Base-by-base conservation (phyloP, 2,113 vertebrate genomes). In the Baryphthengus martii region DNA sequence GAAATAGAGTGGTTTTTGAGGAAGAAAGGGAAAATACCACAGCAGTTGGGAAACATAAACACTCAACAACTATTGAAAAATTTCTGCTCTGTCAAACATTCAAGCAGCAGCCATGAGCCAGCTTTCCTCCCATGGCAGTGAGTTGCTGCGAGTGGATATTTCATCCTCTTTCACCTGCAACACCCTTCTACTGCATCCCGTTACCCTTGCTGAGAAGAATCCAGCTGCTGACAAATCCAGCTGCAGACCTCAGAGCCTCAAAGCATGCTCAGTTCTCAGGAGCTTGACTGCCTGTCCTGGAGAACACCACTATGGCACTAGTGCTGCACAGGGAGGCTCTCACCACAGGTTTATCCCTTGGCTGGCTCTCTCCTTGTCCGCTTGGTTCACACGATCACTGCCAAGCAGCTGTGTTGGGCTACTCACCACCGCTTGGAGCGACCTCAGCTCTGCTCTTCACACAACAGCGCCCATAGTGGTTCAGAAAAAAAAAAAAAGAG, bases 381-480 rank as follows among this genome's bases (percentile, higher is more conserved):
- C 35, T 72, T 5, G 2, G 16, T 7, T 10, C 59, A 6, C 12
- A 11, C 0, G 1, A 3, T 70, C 33, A 5, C n/a, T 39, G 53
- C 49, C 0, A 0, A 81, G 63, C 39, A 33, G 53, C 74, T 59
- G 21, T 17, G 31, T 59, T 0, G 0, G 59, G n/a, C 70, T 37
- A 0, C n/a, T 58, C 28, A n/a, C 10, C 8, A 2, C 5, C 29
- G 10, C 26, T 26, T 17, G 19, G 29, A 63, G 63, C 1, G 1
- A 75, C 11, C 26, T 77, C 78, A 68, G 86, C 59, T 73, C 65
- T 3, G 8, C 11, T 56, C 35, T 71, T 75, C 45, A 26, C n/a
- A 13, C 26, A 71, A 19, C 8, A 56, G 31, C 17, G 13, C 42
- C 44, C 1, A 1, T 25, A 44, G 42, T 4, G 2, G 50, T 47